Base-by-base conservation (phyloP, 2,888 invertebrate genomes). In the Idaea straminata region DNA sequence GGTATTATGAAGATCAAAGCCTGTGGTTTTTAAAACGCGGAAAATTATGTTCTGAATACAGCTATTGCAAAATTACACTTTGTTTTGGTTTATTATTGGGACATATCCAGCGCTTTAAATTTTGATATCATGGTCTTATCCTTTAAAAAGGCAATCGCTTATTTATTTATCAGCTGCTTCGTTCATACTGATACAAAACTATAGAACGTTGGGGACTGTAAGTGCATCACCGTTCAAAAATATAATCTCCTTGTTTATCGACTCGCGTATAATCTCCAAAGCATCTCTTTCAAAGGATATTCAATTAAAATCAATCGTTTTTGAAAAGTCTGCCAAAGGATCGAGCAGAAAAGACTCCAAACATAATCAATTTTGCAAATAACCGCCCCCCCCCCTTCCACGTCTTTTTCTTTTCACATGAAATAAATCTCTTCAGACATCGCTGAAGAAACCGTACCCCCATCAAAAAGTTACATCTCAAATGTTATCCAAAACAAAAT, bases 361-460 rank as follows among this genome's bases (percentile, higher is more conserved):
- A 89, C 83, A 83, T 92, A 90, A 92, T 92, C 91, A 92, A 91
- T 92, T 91, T 91, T 86, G 87, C 89, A 91, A 90, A 92, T 91
- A 91, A 72, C 74, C 82, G 7, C 81, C 82, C 77, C 81, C 82
- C 47, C 81, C 82, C 77, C 81, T 25, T 77, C 74, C 70, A 76
- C 74, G 76, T 79, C 86, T 86, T 88, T 88, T 89, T 86, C 83
- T 86, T 87, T 85, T 83, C 78, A 72, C 78, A 78, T 81, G 81
- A 84, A 87, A 88, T 86, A 88, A 88, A 88, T 89, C 85, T 85
- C 78, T 82, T 77, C 83, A 81, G 82, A 81, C 83, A 80, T 80
- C 78, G 69, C 70, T 72, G 69, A 73, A 79, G 76, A 79, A 77
- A 70, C 62, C 69, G 64, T 35, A 62, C 0, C 16, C 38, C 5